Base-by-base conservation (phyloP, 2,888 invertebrate genomes). In the Tenthredo notha region DNA sequence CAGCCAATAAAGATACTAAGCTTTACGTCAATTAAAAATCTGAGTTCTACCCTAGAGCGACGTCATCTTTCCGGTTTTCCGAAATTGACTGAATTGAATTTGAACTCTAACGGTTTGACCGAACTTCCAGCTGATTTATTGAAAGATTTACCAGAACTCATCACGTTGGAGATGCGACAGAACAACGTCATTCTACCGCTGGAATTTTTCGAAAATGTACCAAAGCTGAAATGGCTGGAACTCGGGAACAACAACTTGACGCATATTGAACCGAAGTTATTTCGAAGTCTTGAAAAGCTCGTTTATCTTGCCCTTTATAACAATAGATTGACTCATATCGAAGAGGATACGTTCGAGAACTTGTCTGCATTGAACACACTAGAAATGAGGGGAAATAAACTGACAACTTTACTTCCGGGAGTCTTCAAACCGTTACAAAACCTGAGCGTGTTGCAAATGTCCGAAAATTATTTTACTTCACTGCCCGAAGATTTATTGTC, bases 311-410 rank as follows among this genome's bases (percentile, higher is more conserved):
- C 96, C 89, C 92, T 97, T 50, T 96, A 96, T 95, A 95, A 95
- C 89, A 97, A 97, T 91, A 95, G 95, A 88, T 93, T 97, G 84
- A 95, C 94, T 37, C 95, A 95, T 92, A 94, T 97, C 61, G 94
- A 95, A 21, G 94, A 95, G 86, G 94, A 95, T 85, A 94, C 95
- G 86, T 96, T 97, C 90, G 94, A 95, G 47, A 95, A 96, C 75
- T 94, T 96, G 2, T 93, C 94, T 47, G 95, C 95, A 0, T 93
- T 98, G 5, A 94, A 95, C 88, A 95, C 95, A 87, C 94, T 98
- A 86, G 97, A 97, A 93, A 92, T 98, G 84, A 95, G 96, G 88
- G 94, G 94, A 18, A 97, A 97, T 92, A 94, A 94, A 80, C 94
- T 97, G 87, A 94, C 94, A 85, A 94, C 94, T 85, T 93, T 97